These are phyloP conservation scores for Cottoperca gobio DNA, from an alignment of 2,797 vertebrate species.

Conservation along the genomic window DNA sequence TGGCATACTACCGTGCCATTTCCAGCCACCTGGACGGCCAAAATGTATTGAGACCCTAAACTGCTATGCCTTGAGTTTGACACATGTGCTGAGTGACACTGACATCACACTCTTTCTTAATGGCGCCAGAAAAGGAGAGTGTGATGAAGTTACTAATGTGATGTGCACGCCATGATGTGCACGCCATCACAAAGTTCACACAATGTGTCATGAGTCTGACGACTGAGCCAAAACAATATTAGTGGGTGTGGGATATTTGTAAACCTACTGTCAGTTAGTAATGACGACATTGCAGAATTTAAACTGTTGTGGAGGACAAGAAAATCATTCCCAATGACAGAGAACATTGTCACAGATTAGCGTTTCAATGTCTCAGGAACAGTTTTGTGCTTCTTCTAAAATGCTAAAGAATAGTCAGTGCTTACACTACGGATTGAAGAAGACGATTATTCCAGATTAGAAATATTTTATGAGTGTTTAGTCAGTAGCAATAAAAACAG, in stretches of 20 bases:
- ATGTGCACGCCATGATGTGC: conserved; percentile 1
- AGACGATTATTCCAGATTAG: not conserved
- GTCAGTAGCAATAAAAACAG: conserved; percentile 24
- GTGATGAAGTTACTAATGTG: conserved; percentile 1
- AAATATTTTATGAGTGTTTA: conserved; percentile 28
- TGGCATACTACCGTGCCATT: too few relatives aligned
- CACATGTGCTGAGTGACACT: not conserved
- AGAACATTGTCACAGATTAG: conserved; percentile 11
- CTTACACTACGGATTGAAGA: not conserved
- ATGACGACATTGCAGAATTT: not conserved
- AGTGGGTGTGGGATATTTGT: not conserved
- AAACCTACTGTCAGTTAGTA: not conserved
- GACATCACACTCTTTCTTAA: not conserved
- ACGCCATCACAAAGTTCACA: not conserved
- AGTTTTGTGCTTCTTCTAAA: conserved; percentile 14
- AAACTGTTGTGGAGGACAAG: conserved; percentile 18
- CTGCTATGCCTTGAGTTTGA: too few relatives aligned
- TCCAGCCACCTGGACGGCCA: too few relatives aligned
- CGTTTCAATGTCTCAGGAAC: not conserved
- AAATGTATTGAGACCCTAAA: too few relatives aligned
- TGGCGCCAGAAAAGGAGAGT: not conserved
- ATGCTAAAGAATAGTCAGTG: conserved; percentile 8
- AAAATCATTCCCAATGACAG: conserved; percentile 15
- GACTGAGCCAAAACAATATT: not conserved
- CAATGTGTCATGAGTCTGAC: not conserved